Evolutionary conservation across 2,113 vertebrate genomes (phyloP).

Genomic region (Colistium nudipinnis): DNA sequence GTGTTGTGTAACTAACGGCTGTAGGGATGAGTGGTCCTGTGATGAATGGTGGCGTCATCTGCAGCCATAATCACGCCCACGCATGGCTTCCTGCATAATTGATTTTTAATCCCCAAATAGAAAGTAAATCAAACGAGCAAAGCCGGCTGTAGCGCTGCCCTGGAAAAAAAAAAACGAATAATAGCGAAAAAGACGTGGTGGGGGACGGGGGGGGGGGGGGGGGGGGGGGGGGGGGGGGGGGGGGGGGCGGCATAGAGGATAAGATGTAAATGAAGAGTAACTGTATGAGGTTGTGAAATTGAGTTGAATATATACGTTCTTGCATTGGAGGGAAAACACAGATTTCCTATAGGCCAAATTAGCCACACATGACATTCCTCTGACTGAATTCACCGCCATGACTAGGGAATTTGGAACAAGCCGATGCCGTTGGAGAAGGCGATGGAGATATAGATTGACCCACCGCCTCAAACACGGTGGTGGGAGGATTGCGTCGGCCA

Average conservation of each 20-base stretch:
- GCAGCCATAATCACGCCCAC: constrained; percentile 82
- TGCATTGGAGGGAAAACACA: constrained; percentile 7
- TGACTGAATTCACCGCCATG: constrained; percentile 27
- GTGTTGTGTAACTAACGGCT: constrained; percentile 75
- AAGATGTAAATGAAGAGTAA: constrained; percentile 50
- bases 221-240: constrained; percentile 1
- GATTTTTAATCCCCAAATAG: constrained; percentile 87
- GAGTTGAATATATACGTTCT: constrained; percentile 36
- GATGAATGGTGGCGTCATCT: constrained; percentile 82
- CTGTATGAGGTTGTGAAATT: constrained; percentile 40
- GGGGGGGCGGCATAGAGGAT: constrained; percentile 8
- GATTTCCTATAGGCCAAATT: constrained; percentile 16
- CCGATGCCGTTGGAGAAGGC: constrained; percentile 69
- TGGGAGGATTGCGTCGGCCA: constrained; percentile 71
- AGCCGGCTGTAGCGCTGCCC: constrained; percentile 62
- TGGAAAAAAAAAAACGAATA: constrained; percentile 46
- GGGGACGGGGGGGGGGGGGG: not conserved
- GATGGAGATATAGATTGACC: constrained; percentile 80
- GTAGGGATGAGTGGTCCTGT: constrained; percentile 79
- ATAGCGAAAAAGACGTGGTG: constrained; percentile 47
- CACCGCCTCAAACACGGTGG: constrained; percentile 63
- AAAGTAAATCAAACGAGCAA: constrained; percentile 84
- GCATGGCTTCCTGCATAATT: constrained; percentile 85
- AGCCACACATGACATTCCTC: constrained; percentile 22
- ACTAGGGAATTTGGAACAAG: constrained; percentile 44